Evolutionary conservation across 2,113 vertebrate genomes (phyloP).

Genomic region (Spilogale gracilis): DNA sequence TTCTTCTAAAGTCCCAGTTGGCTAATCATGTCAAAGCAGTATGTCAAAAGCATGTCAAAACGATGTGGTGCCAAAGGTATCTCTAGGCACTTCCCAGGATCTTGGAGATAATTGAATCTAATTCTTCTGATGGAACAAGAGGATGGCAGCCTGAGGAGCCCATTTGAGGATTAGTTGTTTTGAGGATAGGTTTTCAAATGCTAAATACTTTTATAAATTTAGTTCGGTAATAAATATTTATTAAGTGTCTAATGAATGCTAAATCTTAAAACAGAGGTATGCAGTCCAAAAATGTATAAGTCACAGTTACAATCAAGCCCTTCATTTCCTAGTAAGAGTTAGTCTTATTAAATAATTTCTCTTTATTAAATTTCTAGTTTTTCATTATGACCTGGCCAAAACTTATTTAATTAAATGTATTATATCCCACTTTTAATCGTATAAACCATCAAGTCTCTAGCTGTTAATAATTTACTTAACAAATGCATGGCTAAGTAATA

Average conservation of each 20-base stretch:
- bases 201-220: conserved; percentile 18
- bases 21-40: neutral
- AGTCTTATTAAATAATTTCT: conserved; percentile 8
- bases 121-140: neutral
- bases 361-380: neutral
- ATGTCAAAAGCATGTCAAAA: neutral
- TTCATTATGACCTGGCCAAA: neutral
- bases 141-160: neutral
- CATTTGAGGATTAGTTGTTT: neutral
- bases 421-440: neutral
- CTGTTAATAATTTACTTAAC: conserved; percentile 41
- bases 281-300: neutral
- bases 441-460: neutral
- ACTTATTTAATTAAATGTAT: conserved; percentile 55
- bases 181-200: neutral
- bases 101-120: neutral
- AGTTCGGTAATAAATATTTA: neutral
- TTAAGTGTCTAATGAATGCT: neutral
- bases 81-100: neutral
- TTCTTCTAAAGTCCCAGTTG: neutral
- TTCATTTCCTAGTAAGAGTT: neutral
- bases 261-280: neutral
- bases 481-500: conserved; percentile 36
- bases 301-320: neutral
- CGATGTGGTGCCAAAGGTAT: neutral